phyloP scores from a whole-genome alignment of 2,888 invertebrate genomes.

The Sarcophaga carnaria region DNA sequence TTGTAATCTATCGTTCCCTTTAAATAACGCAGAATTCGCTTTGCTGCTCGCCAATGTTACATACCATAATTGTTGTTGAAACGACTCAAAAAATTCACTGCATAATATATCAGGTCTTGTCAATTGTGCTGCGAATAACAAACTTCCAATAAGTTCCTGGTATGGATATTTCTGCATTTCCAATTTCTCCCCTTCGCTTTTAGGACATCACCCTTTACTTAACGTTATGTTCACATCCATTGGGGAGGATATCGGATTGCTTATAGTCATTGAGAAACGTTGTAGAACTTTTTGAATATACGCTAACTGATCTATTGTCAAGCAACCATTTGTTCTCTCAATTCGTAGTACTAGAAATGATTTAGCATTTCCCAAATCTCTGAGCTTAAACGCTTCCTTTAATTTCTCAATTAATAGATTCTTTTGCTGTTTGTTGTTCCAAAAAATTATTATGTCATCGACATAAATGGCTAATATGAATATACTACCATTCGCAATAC shows the following conservation, averaged over 20 bases:
- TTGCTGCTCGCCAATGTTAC: conserved; percentile 28
- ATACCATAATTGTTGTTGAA: conserved; percentile 26
- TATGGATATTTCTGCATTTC: too few relatives aligned
- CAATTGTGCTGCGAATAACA: background rate
- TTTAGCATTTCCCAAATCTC: conserved; percentile 14
- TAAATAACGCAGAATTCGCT: conserved; percentile 15
- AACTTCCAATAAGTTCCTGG: too few relatives aligned
- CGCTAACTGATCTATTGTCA: conserved; percentile 6
- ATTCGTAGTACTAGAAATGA: conserved; percentile 31
- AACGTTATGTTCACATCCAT: too few relatives aligned
- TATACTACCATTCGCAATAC: background rate
- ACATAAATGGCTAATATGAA: conserved; percentile 4
- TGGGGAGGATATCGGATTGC: too few relatives aligned
- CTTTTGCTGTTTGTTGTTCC: conserved; percentile 5
- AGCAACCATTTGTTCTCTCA: background rate
- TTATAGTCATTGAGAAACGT: background rate
- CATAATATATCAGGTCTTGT: conserved; percentile 38
- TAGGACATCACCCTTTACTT: too few relatives aligned
- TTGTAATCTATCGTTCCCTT: background rate
- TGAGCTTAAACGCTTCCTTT: conserved; percentile 15
- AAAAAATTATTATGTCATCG: background rate
- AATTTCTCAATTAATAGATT: background rate
- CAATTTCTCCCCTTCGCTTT: too few relatives aligned
- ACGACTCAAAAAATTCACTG: conserved; percentile 24
- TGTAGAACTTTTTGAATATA: conserved; percentile 18